Percentiles rank a stretch among this genome's conserved stretches.
phyloP scores from a whole-genome alignment of 2,797 vertebrate genomes.

The Hydrolagus colliei region DNA sequence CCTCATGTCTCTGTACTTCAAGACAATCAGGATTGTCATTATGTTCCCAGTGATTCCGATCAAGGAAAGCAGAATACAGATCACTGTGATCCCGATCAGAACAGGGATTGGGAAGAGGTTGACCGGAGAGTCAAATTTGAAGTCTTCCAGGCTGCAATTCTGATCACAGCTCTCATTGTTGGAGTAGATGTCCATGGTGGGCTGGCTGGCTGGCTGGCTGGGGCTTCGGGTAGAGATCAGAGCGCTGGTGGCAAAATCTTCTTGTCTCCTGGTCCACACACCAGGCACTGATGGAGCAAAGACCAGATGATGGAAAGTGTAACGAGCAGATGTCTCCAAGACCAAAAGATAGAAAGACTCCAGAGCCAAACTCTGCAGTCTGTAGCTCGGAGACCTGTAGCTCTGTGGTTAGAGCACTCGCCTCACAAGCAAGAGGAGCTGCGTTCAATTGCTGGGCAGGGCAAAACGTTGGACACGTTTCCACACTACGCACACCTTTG shows the following conservation, averaged over 20 bases:
- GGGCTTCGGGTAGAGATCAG: background rate
- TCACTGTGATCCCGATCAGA: slow-evolving; percentile 72
- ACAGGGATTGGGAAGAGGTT: slow-evolving; percentile 75
- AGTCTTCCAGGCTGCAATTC: slow-evolving; percentile 55
- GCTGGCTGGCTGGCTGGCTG: background rate
- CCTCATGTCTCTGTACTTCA: slow-evolving; percentile 84
- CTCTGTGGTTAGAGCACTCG: too few species aligned
- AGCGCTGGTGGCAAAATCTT: slow-evolving; percentile 6
- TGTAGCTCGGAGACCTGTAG: too few species aligned
- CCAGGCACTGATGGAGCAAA: background rate
- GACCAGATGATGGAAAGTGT: background rate
- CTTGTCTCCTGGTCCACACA: slow-evolving; percentile 23
- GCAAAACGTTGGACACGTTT: too few species aligned
- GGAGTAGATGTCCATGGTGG: slow-evolving; percentile 55
- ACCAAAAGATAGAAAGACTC: background rate
- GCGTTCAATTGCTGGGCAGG: too few species aligned
- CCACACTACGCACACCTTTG: too few species aligned
- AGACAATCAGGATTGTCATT: slow-evolving; percentile 87
- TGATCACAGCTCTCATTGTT: slow-evolving; percentile 47
- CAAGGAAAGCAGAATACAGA: slow-evolving; percentile 77
- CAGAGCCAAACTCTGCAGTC: background rate
- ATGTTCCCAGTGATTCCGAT: slow-evolving; percentile 81
- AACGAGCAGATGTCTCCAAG: background rate
- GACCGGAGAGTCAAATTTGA: slow-evolving; percentile 47
- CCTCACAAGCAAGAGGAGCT: too few species aligned